Evolutionary conservation across 1,140 invertebrate genomes (phyloP).

Genomic region (Charaxes varanes): DNA sequence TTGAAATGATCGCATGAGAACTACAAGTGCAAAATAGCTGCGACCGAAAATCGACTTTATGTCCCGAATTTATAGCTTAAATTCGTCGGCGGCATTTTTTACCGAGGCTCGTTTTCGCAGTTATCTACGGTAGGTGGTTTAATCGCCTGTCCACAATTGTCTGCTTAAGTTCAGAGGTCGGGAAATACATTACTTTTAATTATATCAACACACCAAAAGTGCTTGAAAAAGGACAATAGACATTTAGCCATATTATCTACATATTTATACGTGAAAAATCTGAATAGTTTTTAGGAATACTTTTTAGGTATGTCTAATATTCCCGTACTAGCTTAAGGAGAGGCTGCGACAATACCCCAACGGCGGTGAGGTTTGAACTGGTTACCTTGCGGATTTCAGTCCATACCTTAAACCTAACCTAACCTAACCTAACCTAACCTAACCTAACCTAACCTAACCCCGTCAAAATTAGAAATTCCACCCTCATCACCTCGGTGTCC

Average conservation of each 20-base stretch:
- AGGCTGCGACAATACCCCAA: too few species aligned
- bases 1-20: conserved; percentile 7
- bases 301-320: too few species aligned
- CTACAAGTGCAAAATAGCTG: conserved; percentile 3
- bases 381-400: too few species aligned
- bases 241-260: too few species aligned
- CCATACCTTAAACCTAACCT: conserved; percentile 2
- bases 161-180: conserved; percentile 18
- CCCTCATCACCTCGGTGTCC: too few species aligned
- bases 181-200: conserved; percentile 23
- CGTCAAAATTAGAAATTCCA: too few species aligned
- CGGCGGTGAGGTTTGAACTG: too few species aligned
- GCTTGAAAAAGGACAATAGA: too few species aligned
- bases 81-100: background rate
- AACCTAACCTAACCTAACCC: conserved; percentile 2
- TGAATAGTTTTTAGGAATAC: too few species aligned
- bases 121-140: conserved; percentile 18
- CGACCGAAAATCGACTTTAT: conserved; percentile 11
- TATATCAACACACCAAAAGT: too few species aligned
- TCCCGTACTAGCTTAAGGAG: too few species aligned
- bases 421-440: conserved; percentile 2
- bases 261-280: too few species aligned
- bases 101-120: background rate
- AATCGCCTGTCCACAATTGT: conserved; percentile 19
- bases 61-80: background rate